A percentile compares a stretch with the other conserved stretches of the same genome.
phyloP scores from a whole-genome alignment of 2,888 invertebrate species.

The Thecocarcelia acutangulata region DNA sequence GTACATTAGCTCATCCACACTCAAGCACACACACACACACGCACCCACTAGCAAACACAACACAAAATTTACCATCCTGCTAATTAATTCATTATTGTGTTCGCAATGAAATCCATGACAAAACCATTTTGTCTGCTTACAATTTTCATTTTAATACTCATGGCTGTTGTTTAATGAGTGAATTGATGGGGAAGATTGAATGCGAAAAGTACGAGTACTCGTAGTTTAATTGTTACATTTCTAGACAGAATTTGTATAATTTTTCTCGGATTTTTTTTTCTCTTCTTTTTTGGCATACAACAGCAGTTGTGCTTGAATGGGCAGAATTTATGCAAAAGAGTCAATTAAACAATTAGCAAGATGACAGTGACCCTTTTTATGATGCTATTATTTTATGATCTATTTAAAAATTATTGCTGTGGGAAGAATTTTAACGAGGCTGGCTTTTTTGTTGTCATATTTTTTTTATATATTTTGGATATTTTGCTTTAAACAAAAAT shows the following conservation, averaged over 20 bases:
- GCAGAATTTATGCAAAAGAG: constrained; percentile 18
- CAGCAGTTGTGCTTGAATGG: constrained; percentile 6
- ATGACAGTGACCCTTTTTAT: constrained; percentile 19
- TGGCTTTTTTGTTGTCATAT: not conserved
- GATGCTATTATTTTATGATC: not conserved
- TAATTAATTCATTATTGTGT: constrained; percentile 42
- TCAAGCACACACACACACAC: too few species aligned
- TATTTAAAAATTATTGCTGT: not conserved
- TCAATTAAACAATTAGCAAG: constrained; percentile 31
- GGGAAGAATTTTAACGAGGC: too few species aligned
- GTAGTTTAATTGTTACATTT: constrained; percentile 4
- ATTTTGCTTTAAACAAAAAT: too few species aligned
- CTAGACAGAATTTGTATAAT: not conserved
- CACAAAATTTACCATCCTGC: constrained; percentile 20
- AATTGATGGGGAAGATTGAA: constrained; percentile 17
- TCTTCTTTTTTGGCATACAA: constrained; percentile 24
- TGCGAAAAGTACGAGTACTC: too few species aligned
- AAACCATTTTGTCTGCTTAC: constrained; percentile 17
- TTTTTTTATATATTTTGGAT: not conserved
- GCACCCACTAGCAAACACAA: not conserved
- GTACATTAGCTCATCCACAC: not conserved
- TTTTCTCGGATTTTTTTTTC: not conserved
- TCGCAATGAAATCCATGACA: constrained; percentile 21
- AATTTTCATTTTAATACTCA: constrained; percentile 34
- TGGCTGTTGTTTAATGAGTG: constrained; percentile 14